These are phyloP conservation scores for Calcarius lapponicus DNA, from an alignment of 2,797 vertebrate species.

Conservation along the genomic window DNA sequence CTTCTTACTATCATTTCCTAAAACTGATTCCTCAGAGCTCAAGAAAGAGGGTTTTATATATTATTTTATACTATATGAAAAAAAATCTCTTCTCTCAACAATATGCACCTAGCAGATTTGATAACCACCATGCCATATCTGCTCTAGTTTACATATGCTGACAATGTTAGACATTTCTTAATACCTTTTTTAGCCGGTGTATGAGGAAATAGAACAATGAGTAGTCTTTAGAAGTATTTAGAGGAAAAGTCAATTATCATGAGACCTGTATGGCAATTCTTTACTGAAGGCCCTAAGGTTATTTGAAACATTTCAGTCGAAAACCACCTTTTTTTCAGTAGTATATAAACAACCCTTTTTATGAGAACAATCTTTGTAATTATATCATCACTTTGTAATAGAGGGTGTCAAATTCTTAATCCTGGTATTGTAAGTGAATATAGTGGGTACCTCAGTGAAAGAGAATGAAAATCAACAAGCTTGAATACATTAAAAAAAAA, in stretches of 20 bases:
- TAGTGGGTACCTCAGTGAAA: background rate
- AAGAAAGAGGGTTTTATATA: background rate
- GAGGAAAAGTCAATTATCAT: background rate
- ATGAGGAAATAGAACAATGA: background rate
- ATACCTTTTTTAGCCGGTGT: background rate
- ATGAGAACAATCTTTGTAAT: background rate
- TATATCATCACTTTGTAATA: background rate
- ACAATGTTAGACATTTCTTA: background rate
- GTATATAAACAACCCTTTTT: background rate
- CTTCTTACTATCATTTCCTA: background rate
- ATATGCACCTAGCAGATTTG: background rate
- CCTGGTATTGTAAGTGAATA: background rate
- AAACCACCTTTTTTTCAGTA: background rate
- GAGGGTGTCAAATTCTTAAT: background rate
- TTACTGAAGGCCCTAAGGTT: background rate
- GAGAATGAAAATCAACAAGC: background rate
- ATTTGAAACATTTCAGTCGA: background rate
- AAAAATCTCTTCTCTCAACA: background rate
- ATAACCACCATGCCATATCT: background rate
- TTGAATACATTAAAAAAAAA: background rate
- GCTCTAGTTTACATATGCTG: background rate
- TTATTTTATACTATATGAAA: background rate
- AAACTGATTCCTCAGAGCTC: background rate
- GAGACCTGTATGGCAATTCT: background rate
- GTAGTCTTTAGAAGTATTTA: background rate